Evolutionary conservation across 2,797 vertebrate genomes (phyloP), one percentile per base, ranked within the genome.

Genomic region (Chelon labrosus): DNA sequence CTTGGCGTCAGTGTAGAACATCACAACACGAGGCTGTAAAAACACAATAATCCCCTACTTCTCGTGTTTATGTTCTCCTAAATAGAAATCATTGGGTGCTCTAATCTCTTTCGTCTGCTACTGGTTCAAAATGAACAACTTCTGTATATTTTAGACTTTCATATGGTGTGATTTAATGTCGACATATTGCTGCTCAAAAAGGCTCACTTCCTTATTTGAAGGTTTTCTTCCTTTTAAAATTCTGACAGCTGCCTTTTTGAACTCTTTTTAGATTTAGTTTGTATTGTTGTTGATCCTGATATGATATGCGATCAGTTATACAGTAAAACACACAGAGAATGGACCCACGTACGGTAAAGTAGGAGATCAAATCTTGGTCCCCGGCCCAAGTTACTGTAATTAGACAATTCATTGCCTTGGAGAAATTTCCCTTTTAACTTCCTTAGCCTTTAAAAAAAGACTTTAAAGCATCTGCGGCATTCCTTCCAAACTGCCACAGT

Each of bases 381-480:
- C 75, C 82, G 68, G 65, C 64, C 27, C n/a, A 13, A 59, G 50
- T 73, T 83, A 84, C 31, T 31, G 31, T 31, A 44, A 81, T 88
- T 65, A 82, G 37, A 67, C 41, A 61, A 63, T 62, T 75, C 69
- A 59, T 56, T 59, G 52, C 74, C 41, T 75, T 65, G 55, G 55
- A 73, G 54, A 82, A 75, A 75, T 65, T 56, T 67, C 38, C 65
- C 64, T 79, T 83, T 84, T 79, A 82, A 85, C 69, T 46, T 61
- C 71, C 76, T 65, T 14, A 59, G 50, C 31, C 59, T 64, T 77
- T 65, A 80, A 84, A 70, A 22, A 75, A 31, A 61, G 42, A 73
- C 73, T 68, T 75, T 75, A 73, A 79, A 79, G 73, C 20, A 76
- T 52, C 69, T 82, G 73, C 70, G 75, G 65, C 12, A 13, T 52